Evolutionary conservation across 2,113 vertebrate species (phyloP), one percentile per base, ranked within the genome.

Genomic region (Epinephelus moara): DNA sequence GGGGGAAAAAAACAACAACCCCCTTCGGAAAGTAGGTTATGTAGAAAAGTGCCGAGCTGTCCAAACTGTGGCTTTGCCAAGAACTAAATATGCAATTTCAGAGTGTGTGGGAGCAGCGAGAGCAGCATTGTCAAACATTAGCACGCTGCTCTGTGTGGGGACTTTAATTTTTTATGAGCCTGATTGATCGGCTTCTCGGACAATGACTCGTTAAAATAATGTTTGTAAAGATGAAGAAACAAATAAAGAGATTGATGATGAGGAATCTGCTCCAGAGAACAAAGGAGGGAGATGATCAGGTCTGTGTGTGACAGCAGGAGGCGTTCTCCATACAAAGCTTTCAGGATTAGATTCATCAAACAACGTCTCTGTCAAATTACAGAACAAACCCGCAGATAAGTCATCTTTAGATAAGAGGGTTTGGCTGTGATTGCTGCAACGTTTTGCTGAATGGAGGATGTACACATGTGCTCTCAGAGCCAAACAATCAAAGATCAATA

Each of bases 401-500:
- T 75, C 47, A 21, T 89, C 84, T 81, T 70, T 42, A 71, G 84
- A 89, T 87, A 86, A 88, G 81, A 74, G 71, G 33, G 21, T 74
- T n/a, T 40, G n/a, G 53, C 42, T 69, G 68, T 55, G 86, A 90
- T 88, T 90, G 83, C 76, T 75, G 78, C 85, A 85, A 67, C 69
- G 81, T 85, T 91, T 85, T 81, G 74, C 89, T 87, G 88, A 94
- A 89, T 72, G 68, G 88, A 92, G 88, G 88, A 92, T 82, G 90
- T 90, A 91, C 92, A 91, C 92, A 91, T 93, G 93, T 93, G 92
- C 89, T 92, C 89, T 87, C 89, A 82, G 87, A 93, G 92, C 88
- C 86, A 61, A 93, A 91, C 94, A 94, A 94, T 94, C 93, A 95
- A 91, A 92, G 94, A 95, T 95, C 94, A 95, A 95, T 95, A 95